Conservation (phyloP, 2,888 invertebrate species). For the Geophilus truncorum region DNA sequence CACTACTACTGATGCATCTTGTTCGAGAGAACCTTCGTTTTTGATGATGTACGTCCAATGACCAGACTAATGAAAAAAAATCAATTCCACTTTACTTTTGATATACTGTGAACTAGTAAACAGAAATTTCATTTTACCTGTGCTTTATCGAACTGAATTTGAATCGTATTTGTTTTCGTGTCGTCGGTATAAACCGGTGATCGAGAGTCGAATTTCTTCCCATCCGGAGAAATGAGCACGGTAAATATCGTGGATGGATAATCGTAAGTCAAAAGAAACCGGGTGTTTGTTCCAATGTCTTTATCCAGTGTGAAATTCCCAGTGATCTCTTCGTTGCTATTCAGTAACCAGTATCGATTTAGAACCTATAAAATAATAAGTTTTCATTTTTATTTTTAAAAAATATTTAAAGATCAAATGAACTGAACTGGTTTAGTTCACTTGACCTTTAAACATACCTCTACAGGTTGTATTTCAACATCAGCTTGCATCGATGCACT, state of each 20-base stretch:
- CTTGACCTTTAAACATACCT: too few relatives aligned
- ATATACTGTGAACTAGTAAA: neutral
- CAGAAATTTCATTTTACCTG: neutral
- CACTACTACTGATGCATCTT: constrained; percentile 38
- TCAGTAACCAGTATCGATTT: constrained; percentile 29
- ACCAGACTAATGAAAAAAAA: constrained; percentile 36
- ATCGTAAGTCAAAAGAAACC: constrained; percentile 37
- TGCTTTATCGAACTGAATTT: constrained; percentile 38
- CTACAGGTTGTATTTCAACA: constrained; percentile 40
- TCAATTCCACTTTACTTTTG: too few relatives aligned
- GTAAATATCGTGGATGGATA: constrained; percentile 28
- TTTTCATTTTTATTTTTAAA: neutral
- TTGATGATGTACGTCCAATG: constrained; percentile 39
- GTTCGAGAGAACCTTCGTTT: constrained; percentile 29
- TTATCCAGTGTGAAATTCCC: constrained; percentile 36
- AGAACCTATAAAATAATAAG: constrained; percentile 34
- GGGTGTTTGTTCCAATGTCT: constrained; percentile 39
- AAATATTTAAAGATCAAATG: too few relatives aligned
- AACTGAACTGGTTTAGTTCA: too few relatives aligned
- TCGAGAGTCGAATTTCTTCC: constrained; percentile 36
- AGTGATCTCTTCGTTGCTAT: constrained; percentile 6
- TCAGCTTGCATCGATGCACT: constrained; percentile 40
- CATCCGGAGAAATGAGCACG: constrained; percentile 38
- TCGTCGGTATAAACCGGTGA: constrained; percentile 37
- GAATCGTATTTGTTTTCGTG: constrained; percentile 37